Evolutionary conservation across 2,113 vertebrate species (phyloP), one percentile per base, ranked within the genome.

Genomic region (Bubalus kerabau): DNA sequence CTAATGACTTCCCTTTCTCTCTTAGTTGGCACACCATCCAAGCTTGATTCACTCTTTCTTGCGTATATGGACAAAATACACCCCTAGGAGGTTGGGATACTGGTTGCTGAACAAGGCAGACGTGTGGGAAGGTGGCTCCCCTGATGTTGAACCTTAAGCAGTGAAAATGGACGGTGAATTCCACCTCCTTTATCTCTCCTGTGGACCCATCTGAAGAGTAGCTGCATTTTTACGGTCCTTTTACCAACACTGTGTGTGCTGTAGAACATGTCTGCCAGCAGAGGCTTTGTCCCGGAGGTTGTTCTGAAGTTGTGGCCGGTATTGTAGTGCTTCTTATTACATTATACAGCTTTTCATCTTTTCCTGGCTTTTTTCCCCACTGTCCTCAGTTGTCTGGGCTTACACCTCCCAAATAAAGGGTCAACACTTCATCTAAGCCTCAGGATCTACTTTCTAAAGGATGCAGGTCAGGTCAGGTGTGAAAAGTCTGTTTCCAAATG

Each of bases 251-350:
- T 10, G 2, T 3, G 0, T 26, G 16, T 52, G 86, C 16, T 82
- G 7, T 3, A 17, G 48, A 56, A 60, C 6, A 6, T 1, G 23
- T 16, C 57, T 76, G 24, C 30, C 16, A 14, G 24, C 21, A 1
- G 30, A 71, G 21, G 30, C 48, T 28, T 2, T 21, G 21, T 60
- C 16, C n/a, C 9, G 5, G 57, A 48, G 16, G 7, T 7, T 26
- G 6, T n/a, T 8, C 8, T 74, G 0, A 71, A n/a, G 12, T 14
- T 32, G 12, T 8, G 15, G 3, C 7, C 23, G 6, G 3, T 9
- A 7, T 1, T 26, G 7, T 5, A 6, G 24, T 13, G 10, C 19
- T 32, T 90, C 80, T 19, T 28, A 12, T 26, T 48, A 32, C 36
- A 36, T 16, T 11, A 19, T 1, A 48, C 2, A 50, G 78, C 50